Percentiles rank a stretch among this genome's conserved stretches.
phyloP scores from a whole-genome alignment of 1,140 invertebrate genomes.

The Drosophila hydei region DNA sequence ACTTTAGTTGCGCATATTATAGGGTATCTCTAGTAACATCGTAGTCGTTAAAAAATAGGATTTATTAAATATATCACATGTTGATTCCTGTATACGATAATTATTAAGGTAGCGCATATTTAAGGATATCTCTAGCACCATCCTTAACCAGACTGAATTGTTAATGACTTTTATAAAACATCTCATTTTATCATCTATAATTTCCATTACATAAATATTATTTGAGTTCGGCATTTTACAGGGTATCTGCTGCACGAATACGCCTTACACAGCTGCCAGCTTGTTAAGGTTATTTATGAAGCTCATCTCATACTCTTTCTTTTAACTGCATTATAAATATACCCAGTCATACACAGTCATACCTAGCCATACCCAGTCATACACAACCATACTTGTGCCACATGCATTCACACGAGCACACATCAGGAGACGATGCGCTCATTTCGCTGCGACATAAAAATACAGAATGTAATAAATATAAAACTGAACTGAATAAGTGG shows the following conservation, averaged over 20 bases:
- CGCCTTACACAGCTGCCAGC: background rate
- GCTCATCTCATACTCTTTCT: conserved; percentile 9
- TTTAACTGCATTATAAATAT: conserved; percentile 40
- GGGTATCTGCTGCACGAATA: conserved; percentile 9
- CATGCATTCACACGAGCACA: conserved; percentile 2
- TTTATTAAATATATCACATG: too few relatives aligned
- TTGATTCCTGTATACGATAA: too few relatives aligned
- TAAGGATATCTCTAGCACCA: background rate
- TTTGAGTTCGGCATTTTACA: background rate
- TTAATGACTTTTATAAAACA: too few relatives aligned
- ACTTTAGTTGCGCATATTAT: too few relatives aligned
- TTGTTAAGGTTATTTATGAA: background rate
- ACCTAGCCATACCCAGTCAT: conserved; percentile 20
- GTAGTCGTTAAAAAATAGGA: too few relatives aligned
- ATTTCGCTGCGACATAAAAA: conserved; percentile 35
- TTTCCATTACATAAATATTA: too few relatives aligned
- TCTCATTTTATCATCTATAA: too few relatives aligned
- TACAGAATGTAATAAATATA: conserved; percentile 45
- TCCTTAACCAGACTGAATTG: background rate
- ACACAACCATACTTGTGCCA: too few relatives aligned
- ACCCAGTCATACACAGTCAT: conserved; percentile 13
- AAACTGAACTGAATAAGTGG: conserved; percentile 21
- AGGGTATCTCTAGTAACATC: too few relatives aligned
- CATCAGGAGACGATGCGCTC: conserved; percentile 24
- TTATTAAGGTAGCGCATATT: background rate